A percentile compares a stretch with the other conserved stretches of the same genome.
Evolutionary conservation across 2,888 invertebrate species (phyloP).

Genomic region (Polymixis flavicincta): DNA sequence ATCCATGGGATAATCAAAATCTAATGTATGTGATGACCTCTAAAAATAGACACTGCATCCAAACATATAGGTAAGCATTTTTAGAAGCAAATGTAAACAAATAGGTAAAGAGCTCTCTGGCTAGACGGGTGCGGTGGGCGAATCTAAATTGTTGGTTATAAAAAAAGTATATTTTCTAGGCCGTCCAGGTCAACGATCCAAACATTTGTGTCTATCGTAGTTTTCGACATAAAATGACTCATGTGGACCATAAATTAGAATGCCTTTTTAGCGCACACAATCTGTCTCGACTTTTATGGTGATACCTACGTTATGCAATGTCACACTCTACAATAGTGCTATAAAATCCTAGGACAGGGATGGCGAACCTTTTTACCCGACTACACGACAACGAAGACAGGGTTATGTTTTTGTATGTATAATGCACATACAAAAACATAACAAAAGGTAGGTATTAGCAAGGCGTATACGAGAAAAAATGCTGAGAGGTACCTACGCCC

Average conservation of each 20-base stretch:
- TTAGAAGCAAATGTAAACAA: slow-evolving; percentile 27
- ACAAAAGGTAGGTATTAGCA: no score
- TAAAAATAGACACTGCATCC: background rate
- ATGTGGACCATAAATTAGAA: slow-evolving; percentile 59
- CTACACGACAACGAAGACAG: background rate
- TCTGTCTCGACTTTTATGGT: slow-evolving; percentile 70
- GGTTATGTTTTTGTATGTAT: background rate
- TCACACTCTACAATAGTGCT: slow-evolving; percentile 68
- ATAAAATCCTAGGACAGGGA: slow-evolving; percentile 67
- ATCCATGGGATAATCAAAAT: slow-evolving; percentile 8
- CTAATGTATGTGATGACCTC: background rate
- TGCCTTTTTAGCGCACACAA: slow-evolving; percentile 74
- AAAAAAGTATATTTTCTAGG: slow-evolving; percentile 41
- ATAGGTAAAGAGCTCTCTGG: background rate
- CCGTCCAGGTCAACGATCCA: slow-evolving; percentile 48
- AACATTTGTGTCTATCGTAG: slow-evolving; percentile 56
- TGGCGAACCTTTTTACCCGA: slow-evolving; percentile 3
- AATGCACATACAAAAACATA: no score
- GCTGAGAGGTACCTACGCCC: no score
- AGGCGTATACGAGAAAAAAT: no score
- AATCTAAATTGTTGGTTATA: slow-evolving; percentile 18
- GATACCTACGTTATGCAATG: slow-evolving; percentile 72
- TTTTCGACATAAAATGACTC: slow-evolving; percentile 54
- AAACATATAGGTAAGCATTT: slow-evolving; percentile 28
- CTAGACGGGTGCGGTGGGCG: slow-evolving; percentile 18